Percentiles rank a stretch among this genome's conserved stretches.
These are phyloP conservation scores for Gymnothorax reevesii DNA, from an alignment of 2,797 vertebrate genomes.

Conservation along the genomic window DNA sequence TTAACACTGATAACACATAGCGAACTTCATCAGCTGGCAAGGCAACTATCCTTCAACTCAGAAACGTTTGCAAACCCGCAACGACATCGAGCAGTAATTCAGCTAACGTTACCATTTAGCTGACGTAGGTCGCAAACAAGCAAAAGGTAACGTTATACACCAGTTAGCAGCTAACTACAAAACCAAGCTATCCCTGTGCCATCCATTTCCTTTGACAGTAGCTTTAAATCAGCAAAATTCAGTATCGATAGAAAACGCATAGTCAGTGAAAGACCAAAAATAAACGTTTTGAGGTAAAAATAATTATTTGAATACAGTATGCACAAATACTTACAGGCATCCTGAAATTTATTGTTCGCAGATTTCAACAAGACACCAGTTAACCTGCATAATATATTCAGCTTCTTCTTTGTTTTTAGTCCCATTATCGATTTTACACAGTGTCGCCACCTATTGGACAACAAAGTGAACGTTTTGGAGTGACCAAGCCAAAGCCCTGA, in stretches of 20 bases:
- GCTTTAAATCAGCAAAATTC: neutral
- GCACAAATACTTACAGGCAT: conserved; percentile 76
- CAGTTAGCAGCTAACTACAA: neutral
- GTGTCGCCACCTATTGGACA: too few species aligned
- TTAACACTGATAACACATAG: neutral
- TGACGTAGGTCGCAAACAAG: neutral
- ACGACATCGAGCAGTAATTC: neutral
- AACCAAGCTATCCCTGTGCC: neutral
- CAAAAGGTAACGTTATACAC: neutral
- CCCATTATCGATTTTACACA: too few species aligned
- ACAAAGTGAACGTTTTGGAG: too few species aligned
- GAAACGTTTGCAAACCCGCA: neutral
- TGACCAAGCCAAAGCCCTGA: too few species aligned
- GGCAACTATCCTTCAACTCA: neutral
- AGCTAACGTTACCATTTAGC: neutral
- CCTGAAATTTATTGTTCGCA: conserved; percentile 52
- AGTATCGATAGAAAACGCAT: neutral
- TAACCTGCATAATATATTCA: neutral
- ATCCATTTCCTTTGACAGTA: neutral
- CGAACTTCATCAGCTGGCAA: conserved; percentile 2
- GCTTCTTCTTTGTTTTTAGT: too few species aligned
- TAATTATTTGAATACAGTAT: neutral
- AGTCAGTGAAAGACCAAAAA: neutral
- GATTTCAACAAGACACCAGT: neutral
- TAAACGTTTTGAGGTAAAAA: neutral